Base-by-base conservation (phyloP, 2,797 vertebrate species). In the Fistularia tabacaria region DNA sequence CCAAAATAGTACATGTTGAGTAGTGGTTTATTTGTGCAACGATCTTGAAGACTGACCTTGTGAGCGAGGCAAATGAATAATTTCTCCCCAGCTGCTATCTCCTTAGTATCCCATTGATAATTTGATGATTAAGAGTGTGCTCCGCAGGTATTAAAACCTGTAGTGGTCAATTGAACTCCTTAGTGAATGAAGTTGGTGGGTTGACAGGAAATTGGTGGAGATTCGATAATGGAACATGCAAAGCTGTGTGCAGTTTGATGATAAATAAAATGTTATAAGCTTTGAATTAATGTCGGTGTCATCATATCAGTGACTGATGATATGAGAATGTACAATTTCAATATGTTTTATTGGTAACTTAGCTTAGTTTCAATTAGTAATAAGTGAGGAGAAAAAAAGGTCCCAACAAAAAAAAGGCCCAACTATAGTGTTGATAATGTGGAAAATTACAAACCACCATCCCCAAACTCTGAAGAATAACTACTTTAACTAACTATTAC, bases 41-140 rank as follows among this genome's bases (percentile, higher is more conserved):
- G 8, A 66, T 59, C 57, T 38, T 44, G 66, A 59, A 54, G 58
- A 49, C 10, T 60, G 64, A 79, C 59, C 66, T 62, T 11, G 46
- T 6, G 42, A n/a, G 8, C 37, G 51, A 6, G 42, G 44, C 11
- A 42, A 38, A 48, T 43, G 54, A 59, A 56, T 15, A 55, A 11
- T 62, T 10, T 7, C 66, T 76, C 37, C 14, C 37, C 46, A 14
- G 38, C 50, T 54, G 60, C 57, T 14, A 66, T 71, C 52, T 56
- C 56, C 76, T 61, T 64, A 57, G 37, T 51, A 14, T 53, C 15
- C 54, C 10, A 8, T 42, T 51, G 51, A 62, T 54, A n/a, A 50
- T 60, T 51, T 38, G 36, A 43, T 55, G 39, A 25, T 25, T 5
- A 25, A 25, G 12, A 11, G 13, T 51, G 62, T 66, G 59, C 9